Evolutionary conservation across 1,140 invertebrate genomes (phyloP), one percentile per base, ranked within the genome.

Genomic region (Araneus ventricosus): DNA sequence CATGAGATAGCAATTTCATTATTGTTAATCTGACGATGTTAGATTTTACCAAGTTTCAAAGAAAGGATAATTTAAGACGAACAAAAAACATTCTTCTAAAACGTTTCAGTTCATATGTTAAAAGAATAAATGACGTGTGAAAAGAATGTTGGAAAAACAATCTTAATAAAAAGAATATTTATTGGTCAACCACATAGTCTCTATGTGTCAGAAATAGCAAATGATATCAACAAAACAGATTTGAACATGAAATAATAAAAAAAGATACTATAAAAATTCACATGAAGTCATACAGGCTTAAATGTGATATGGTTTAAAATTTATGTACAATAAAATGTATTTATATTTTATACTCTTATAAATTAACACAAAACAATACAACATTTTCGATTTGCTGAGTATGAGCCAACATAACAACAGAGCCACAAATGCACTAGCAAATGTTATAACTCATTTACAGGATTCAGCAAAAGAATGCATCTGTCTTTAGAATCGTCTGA

Each of bases 161-260:
- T 41, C 79, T 84, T 52, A 61, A 84, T 84, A 91, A 24, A 75
- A 75, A 84, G 80, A 91, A 37, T 67, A 39, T 91, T 91, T 91
- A 91, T 91, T 91, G 89, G 89, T 91, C 89, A 91, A 91, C 57
- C 80, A 84, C 89, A 91, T 67, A 84, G 75, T 24, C 59, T 90
- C 88, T 80, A 90, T 90, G 88, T 59, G 88, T 80, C 63, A 52
- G 14, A 80, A 59, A 91, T 84, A 80, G n/a, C 39, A 80, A 75
- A 80, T 57, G 17, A 91, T 75, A 82, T 63, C 10, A 61, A 82
- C 27, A 84, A 91, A 84, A 84, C 22, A 91, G 57, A 79, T 7
- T 57, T 79, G 22, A 90, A 79, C 70, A 90, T 90, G 39, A 90
- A 90, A 90, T 41, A 75, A 34, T 75, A 75, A 90, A 79, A 79